Evolutionary conservation across 1,140 invertebrate species (phyloP), one percentile per base, ranked within the genome.

Genomic region (Heterodera carotae): DNA sequence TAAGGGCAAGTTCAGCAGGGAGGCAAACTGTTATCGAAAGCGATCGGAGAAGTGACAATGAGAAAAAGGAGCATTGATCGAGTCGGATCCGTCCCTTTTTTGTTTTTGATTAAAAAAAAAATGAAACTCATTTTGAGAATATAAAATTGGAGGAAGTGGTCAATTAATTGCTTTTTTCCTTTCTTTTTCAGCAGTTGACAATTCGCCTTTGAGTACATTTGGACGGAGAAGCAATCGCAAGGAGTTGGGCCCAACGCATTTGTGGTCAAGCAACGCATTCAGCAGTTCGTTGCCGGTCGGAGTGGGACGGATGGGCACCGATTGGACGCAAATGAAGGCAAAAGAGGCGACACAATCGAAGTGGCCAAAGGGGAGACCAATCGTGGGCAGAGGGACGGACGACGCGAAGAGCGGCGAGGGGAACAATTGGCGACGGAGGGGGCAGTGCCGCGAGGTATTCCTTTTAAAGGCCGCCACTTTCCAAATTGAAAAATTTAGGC

Each of bases 201-300:
- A 64, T 29, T 71, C 25, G 48, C 25, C 69, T 15, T 22, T 66
- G 62, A 34, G 12, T 31, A 27, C 10, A 5, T 66, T 66, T n/a
- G 62, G 62, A 33, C 29, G 22, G 22, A 27, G 29, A 72, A 75
- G 56, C 48, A 22, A 75, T 68, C 75, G n/a, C 73, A 73, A 83
- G 74, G 73, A 67, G 48, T 53, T 80, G 33, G 75, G 80, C 43
- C 82, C 85, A n/a, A 84, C 84, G 12, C 81, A 83, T 77, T 76
- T 78, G 29, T 88, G 85, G 86, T 79, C 84, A 22, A 80, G 82
- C 27, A 82, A 83, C 72, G 84, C 85, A 4, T 86, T 86, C 60
- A 84, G 81, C 74, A 82, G 68, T 72, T 86, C 85, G 39, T 69
- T 86, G 34, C 85, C 85, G 64, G 78, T 86, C 22, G 85, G 82